These are phyloP conservation scores for Acronicta psi DNA, from an alignment of 2,888 invertebrate species.

Conservation along the genomic window DNA sequence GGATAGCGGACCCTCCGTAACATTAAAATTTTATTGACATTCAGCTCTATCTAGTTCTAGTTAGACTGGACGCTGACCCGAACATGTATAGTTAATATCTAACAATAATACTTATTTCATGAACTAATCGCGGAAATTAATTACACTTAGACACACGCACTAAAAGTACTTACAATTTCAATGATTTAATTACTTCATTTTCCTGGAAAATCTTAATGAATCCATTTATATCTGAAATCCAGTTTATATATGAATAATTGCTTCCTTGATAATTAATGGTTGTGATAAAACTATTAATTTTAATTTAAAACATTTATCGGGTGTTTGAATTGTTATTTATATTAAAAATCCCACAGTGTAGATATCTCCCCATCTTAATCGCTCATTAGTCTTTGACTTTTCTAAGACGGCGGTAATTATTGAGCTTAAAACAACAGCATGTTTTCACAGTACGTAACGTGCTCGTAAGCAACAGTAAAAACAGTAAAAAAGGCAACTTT, in stretches of 20 bases:
- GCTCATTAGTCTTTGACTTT: too few species aligned
- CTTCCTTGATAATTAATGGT: slow-evolving; percentile 1
- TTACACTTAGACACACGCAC: neutral
- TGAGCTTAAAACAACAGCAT: too few species aligned
- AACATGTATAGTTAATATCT: neutral
- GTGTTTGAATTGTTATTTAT: too few species aligned
- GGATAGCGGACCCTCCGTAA: neutral
- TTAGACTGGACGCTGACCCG: neutral
- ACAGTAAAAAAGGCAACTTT: too few species aligned
- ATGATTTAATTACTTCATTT: neutral
- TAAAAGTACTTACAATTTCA: neutral
- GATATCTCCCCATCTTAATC: too few species aligned
- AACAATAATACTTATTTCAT: too few species aligned
- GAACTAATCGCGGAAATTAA: too few species aligned
- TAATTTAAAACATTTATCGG: neutral
- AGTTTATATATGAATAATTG: neutral
- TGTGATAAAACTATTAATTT: neutral
- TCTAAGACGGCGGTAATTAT: too few species aligned
- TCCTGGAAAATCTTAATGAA: too few species aligned
- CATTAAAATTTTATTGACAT: neutral
- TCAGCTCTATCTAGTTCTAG: neutral
- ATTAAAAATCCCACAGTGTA: too few species aligned
- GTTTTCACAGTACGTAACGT: too few species aligned
- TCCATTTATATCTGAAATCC: neutral
- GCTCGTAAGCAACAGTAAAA: too few species aligned